Base-by-base conservation (phyloP, 2,888 invertebrate species). In the Dexiosoma caninum region DNA sequence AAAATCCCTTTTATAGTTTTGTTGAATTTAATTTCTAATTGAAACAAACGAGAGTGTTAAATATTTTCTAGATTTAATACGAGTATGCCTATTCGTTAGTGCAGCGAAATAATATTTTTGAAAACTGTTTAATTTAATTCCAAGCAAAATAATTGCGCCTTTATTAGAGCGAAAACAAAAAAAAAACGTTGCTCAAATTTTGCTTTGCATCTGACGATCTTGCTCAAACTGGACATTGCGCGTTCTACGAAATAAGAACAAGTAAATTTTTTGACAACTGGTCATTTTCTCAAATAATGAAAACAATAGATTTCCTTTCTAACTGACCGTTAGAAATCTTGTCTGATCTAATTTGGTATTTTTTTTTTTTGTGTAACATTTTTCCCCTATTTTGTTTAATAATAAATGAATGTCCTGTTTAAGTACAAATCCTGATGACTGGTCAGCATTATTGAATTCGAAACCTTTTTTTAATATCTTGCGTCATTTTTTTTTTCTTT, bases 281-380 rank as follows among this genome's bases (percentile, higher is more conserved):
- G 21, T 67, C 42, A 67, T 42, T 72, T 81, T 62, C 72, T 72
- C 44, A 59, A 37, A 57, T 44, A 44, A 42, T 5, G 35, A 37
- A 60, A 69, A 78, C 78, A 79, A 79, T 46, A 72, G 72, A 37
- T 35, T 64, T 57, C 53, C 1, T n/a, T 10, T n/a, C 42, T 59
- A 67, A 74, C 76, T 77, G 81, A 57, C 81, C 81, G 81, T 81
- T 81, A 77, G 42, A 77, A 77, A 77, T 77, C 70, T 64, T 32
- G 55, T 66, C 23, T 71, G 77, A 78, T 71, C 70, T 77, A 64
- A 46, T 70, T 74, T 64, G 30, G 12, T n/a, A n/a, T n/a, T n/a
- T n/a, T n/a, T n/a, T n/a, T n/a, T n/a, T 55, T 46, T 66, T 19
- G 27, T 37, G 46, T 16, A 46, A 30, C 12, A 19, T 76, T 69